These are phyloP conservation scores for Eledona agricola DNA, from an alignment of 2,888 invertebrate genomes.

Conservation along the genomic window DNA sequence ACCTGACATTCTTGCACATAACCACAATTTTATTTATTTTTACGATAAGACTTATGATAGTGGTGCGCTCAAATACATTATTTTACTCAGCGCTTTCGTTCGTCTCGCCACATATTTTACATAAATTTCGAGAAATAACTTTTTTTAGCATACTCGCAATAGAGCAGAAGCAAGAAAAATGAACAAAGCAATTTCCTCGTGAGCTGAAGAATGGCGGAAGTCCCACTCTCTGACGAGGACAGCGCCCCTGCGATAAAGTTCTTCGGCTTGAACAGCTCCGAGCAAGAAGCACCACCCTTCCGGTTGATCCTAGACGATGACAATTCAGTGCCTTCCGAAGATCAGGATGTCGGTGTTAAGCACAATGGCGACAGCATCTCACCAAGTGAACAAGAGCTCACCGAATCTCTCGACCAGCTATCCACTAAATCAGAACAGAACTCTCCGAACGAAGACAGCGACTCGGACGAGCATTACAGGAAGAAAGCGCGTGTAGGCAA, in stretches of 20 bases:
- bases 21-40: conserved; percentile 9
- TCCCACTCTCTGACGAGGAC: conserved; percentile 30
- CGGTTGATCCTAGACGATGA: conserved; percentile 16
- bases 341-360: conserved; percentile 3
- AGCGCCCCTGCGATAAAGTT: conserved; percentile 25
- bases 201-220: conserved; percentile 21
- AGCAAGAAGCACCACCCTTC: conserved; percentile 1
- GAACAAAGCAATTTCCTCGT: not conserved
- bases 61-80: not conserved
- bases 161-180: not conserved
- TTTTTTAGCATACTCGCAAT: no score
- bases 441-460: conserved; percentile 12
- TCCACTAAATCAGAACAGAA: conserved; percentile 19
- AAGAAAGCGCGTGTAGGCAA: conserved; percentile 34
- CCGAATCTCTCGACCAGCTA: conserved; percentile 27
- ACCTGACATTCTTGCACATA: conserved; percentile 2
- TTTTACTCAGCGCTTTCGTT: not conserved
- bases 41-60: conserved; percentile 5
- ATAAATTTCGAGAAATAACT: not conserved
- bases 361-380: conserved; percentile 8
- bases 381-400: conserved; percentile 24
- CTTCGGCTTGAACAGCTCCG: conserved; percentile 6
- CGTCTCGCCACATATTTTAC: not conserved
- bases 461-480: conserved; percentile 19
- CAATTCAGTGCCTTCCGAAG: conserved; percentile 27